phyloP scores from a whole-genome alignment of 1,140 invertebrate genomes.

The Melipona quadrifasciata region DNA sequence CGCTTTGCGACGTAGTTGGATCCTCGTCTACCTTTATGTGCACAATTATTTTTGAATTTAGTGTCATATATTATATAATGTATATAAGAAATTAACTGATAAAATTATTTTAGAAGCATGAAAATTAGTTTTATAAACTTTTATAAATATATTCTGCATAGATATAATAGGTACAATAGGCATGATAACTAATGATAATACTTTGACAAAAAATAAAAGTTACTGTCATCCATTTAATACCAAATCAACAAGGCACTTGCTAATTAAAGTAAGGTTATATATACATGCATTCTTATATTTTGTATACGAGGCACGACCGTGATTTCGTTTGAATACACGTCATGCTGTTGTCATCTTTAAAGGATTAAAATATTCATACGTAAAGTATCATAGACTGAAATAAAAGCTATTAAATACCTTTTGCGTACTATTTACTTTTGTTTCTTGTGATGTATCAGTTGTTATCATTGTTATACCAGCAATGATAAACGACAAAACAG shows the following conservation, averaged over 20 bases:
- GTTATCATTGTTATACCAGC: constrained; percentile 76
- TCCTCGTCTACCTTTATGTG: constrained; percentile 29
- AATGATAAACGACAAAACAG: constrained; percentile 75
- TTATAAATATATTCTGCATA: not conserved
- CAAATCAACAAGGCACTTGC: not conserved
- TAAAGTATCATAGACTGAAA: not conserved
- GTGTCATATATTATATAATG: not conserved
- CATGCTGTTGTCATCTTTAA: not conserved
- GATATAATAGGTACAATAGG: not conserved
- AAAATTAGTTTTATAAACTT: not conserved
- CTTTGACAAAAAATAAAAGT: not conserved
- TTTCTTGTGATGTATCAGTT: constrained; percentile 50
- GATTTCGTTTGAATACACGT: not conserved
- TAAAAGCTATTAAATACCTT: not conserved
- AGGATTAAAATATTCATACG: not conserved
- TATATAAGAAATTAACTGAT: constrained; percentile 13
- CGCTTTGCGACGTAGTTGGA: constrained; percentile 46
- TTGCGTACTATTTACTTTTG: constrained; percentile 43
- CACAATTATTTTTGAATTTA: constrained; percentile 27
- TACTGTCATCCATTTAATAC: not conserved
- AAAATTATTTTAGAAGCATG: not conserved
- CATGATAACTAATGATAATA: not conserved
- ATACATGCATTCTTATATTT: not conserved
- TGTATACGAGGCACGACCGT: too few relatives aligned
- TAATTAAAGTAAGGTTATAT: not conserved